Evolutionary conservation across 2,888 invertebrate genomes (phyloP).

Genomic region (Coenonympha arcania): DNA sequence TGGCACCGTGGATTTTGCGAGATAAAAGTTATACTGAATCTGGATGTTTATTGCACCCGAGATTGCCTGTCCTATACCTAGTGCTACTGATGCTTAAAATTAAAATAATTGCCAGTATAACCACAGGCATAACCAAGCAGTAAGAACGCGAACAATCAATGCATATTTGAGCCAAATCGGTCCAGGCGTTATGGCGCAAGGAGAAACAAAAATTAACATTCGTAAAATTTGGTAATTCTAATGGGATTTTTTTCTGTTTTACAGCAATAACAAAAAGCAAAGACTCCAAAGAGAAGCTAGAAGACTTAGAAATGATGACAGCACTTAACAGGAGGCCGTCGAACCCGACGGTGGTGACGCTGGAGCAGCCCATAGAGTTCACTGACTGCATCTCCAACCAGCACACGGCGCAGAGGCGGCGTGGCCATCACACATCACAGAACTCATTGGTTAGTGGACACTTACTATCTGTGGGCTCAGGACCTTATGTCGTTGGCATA

Average conservation of each 20-base stretch:
- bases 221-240: background rate
- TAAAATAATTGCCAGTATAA: too few relatives aligned
- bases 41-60: too few relatives aligned
- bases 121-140: background rate
- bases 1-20: too few relatives aligned
- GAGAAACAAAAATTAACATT: background rate
- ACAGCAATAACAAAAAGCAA: conserved; percentile 76
- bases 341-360: conserved; percentile 61
- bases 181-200: too few relatives aligned
- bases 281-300: conserved; percentile 76
- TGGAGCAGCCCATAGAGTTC: conserved; percentile 69
- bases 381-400: conserved; percentile 76
- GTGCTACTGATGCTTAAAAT: too few relatives aligned
- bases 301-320: conserved; percentile 69
- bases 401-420: conserved; percentile 69
- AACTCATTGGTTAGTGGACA: conserved; percentile 49
- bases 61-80: too few relatives aligned
- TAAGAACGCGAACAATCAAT: background rate
- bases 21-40: too few relatives aligned
- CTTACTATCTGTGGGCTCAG: too few relatives aligned
- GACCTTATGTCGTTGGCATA: too few relatives aligned
- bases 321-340: conserved; percentile 58
- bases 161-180: too few relatives aligned
- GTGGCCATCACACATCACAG: conserved; percentile 55
- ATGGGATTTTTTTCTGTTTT: conserved; percentile 20